Percentiles rank a stretch among this genome's conserved stretches.
Evolutionary conservation across 2,113 vertebrate species (phyloP).

Genomic region (Rhinopomastus cyanomelas): DNA sequence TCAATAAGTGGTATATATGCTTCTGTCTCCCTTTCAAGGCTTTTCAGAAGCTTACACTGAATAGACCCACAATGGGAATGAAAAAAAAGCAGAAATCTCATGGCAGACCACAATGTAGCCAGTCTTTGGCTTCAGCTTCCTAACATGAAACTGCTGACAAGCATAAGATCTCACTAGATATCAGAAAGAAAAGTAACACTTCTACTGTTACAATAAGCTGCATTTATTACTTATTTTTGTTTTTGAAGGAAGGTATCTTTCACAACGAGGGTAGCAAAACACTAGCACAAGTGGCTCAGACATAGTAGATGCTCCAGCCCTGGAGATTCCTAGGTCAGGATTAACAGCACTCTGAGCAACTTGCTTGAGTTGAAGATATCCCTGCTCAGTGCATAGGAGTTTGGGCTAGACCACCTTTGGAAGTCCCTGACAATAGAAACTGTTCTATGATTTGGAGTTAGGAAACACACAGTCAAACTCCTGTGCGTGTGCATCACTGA

Average conservation of each 20-base stretch:
- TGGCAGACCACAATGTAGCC: rapidly evolving
- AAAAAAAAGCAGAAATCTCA: background rate
- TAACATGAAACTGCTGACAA: background rate
- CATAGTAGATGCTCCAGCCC: background rate
- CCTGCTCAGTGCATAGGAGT: background rate
- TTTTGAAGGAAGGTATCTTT: background rate
- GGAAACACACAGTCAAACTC: background rate
- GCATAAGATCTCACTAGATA: background rate
- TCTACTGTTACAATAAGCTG: background rate
- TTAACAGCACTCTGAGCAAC: rapidly evolving
- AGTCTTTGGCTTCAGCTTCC: background rate
- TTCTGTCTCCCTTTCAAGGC: background rate
- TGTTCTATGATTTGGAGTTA: background rate
- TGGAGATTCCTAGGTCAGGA: background rate
- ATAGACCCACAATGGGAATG: rapidly evolving
- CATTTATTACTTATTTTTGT: background rate
- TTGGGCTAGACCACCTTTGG: background rate
- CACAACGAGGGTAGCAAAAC: background rate
- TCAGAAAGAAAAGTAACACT: background rate
- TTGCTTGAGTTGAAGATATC: background rate
- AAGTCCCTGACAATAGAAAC: background rate
- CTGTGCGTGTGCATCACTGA: background rate
- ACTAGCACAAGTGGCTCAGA: background rate
- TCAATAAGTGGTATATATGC: background rate
- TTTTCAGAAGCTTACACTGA: background rate